phyloP scores from a whole-genome alignment of 2,797 vertebrate genomes.

The Natrix natrix region DNA sequence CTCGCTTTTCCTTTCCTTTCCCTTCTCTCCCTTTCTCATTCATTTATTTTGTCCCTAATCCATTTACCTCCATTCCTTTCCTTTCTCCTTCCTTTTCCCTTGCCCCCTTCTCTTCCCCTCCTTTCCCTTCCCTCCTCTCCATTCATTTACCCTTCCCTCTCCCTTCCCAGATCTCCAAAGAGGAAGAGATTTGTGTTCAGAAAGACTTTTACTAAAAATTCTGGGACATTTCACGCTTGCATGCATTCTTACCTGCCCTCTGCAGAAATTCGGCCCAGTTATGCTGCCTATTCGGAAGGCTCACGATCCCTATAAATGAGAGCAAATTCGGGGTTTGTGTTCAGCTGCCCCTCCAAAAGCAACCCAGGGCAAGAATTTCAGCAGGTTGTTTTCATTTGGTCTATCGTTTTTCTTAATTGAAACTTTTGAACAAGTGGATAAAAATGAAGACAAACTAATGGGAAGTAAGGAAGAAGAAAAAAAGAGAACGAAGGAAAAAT shows the following conservation, averaged over 20 bases:
- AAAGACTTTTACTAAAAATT: not conserved
- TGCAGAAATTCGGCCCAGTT: slow-evolving; percentile 83
- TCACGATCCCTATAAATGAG: slow-evolving; percentile 78
- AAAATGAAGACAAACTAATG: not conserved
- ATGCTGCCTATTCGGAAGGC: slow-evolving; percentile 73
- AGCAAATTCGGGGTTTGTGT: not conserved
- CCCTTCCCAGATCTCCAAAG: not conserved
- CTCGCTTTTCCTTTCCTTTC: not conserved
- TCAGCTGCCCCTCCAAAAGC: not conserved
- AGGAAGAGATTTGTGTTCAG: not conserved
- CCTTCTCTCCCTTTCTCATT: not conserved
- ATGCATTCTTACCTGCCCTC: slow-evolving; percentile 76
- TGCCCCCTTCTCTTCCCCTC: not conserved
- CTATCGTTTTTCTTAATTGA: not conserved
- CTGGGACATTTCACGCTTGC: not conserved
- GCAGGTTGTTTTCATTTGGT: not conserved
- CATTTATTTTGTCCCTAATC: too few species aligned
- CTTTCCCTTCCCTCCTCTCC: not conserved
- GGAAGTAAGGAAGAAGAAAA: not conserved
- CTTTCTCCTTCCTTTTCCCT: too few species aligned
- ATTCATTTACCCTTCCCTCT: not conserved
- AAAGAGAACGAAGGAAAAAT: not conserved
- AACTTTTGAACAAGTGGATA: not conserved
- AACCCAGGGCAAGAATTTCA: accelerated
- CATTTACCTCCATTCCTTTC: too few species aligned